phyloP scores from a whole-genome alignment of 2,888 invertebrate genomes.

The Cephus sareptanus region DNA sequence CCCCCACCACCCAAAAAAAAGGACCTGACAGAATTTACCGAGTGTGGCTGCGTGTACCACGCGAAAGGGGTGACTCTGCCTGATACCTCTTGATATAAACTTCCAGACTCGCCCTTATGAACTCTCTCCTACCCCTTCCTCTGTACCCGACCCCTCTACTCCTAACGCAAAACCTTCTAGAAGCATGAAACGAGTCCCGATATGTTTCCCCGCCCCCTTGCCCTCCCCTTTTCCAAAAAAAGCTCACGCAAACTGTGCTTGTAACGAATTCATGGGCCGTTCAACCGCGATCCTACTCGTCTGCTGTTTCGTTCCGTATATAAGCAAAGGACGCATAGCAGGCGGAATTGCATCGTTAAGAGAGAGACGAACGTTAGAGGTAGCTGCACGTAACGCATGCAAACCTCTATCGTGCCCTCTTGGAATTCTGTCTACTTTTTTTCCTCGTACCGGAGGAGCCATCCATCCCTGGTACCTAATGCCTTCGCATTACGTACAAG shows the following conservation, averaged over 20 bases:
- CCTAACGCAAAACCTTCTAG: not conserved
- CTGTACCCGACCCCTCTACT: not conserved
- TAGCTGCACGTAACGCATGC: not conserved
- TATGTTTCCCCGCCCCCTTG: not conserved
- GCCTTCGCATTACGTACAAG: not conserved
- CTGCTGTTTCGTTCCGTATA: not conserved
- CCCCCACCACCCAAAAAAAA: not conserved
- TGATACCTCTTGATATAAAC: slow-evolving; percentile 10
- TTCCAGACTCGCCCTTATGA: not conserved
- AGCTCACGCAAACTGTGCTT: slow-evolving; percentile 20
- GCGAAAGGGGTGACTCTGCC: slow-evolving; percentile 18
- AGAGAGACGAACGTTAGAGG: not conserved
- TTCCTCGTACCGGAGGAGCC: not conserved
- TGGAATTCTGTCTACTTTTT: not conserved
- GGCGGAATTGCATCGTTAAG: not conserved
- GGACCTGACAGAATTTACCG: not conserved
- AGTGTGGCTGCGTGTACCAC: slow-evolving; percentile 10
- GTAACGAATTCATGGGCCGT: slow-evolving; percentile 37
- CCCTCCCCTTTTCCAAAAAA: not conserved
- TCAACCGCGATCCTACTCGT: slow-evolving; percentile 17
- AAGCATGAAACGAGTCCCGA: slow-evolving; percentile 13
- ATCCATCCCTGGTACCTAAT: not conserved
- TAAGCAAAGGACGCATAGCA: not conserved
- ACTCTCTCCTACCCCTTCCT: slow-evolving; percentile 5
- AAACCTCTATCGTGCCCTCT: not conserved